A percentile compares a stretch with the other conserved stretches of the same genome.
Conservation (phyloP, 2,888 invertebrate species). For the Drosophila koepferae region DNA sequence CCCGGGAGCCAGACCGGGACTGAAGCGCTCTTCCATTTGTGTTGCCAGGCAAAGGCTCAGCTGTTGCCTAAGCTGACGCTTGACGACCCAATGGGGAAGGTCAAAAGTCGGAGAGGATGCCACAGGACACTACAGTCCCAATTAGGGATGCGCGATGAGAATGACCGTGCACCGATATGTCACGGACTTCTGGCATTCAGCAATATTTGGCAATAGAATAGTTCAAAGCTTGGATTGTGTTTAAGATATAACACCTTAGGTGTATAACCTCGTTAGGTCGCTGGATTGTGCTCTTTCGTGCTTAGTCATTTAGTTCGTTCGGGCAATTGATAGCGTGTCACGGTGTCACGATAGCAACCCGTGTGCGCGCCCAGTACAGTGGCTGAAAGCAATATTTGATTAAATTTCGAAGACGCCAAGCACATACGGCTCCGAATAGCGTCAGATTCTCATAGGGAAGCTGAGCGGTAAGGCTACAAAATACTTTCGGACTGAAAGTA, state of each 20-base stretch:
- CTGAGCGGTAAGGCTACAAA: conserved; percentile 5
- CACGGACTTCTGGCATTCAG: not conserved
- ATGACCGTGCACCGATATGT: not conserved
- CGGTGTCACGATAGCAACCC: not conserved
- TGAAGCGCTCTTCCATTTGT: not conserved
- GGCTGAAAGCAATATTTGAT: conserved; percentile 57
- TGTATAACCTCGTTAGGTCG: not conserved
- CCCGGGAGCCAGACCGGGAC: not conserved
- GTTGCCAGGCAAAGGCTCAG: conserved; percentile 22
- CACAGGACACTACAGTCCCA: conserved; percentile 15
- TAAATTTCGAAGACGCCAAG: conserved; percentile 67
- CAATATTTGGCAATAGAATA: not conserved
- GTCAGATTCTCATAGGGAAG: conserved; percentile 28
- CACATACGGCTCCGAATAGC: conserved; percentile 46
- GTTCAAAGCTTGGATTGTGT: not conserved
- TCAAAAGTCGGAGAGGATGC: conserved; percentile 27
- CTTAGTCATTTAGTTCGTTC: not conserved
- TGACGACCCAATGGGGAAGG: conserved; percentile 19
- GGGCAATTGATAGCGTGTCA: not conserved
- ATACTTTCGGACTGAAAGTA: conserved; percentile 19
- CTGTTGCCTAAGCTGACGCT: conserved; percentile 35
- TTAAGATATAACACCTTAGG: not conserved
- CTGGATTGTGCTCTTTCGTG: not conserved
- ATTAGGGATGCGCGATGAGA: conserved; percentile 22
- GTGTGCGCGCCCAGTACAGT: conserved; percentile 5